Evolutionary conservation across 37 sponge, comb jelly and placozoan species (phyloP).

Genomic region (Eunapius fragilis): DNA sequence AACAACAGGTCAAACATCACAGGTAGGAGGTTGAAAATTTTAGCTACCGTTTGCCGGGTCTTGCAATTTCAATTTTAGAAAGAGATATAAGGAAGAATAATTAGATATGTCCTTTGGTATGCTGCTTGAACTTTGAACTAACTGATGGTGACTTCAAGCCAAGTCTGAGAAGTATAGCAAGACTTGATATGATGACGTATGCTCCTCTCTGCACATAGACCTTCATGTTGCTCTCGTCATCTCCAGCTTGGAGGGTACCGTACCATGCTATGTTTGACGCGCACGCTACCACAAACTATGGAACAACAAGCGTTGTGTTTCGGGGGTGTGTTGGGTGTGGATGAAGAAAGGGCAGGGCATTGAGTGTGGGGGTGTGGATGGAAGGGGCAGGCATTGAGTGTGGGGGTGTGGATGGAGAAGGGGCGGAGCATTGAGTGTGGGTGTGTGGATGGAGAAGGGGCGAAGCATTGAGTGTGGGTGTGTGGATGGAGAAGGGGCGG

Average conservation of each 20-base stretch:
- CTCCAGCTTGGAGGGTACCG: not conserved
- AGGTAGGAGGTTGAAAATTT: conserved; percentile 24
- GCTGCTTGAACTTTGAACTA: not conserved
- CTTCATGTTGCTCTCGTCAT: not conserved
- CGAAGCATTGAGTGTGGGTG: too few species aligned
- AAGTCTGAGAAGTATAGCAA: conserved; percentile 38
- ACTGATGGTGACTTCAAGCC: conserved; percentile 51
- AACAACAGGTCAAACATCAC: conserved; percentile 46
- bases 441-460: too few species aligned
- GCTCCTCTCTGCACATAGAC: conserved; percentile 4
- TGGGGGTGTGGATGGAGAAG: too few species aligned
- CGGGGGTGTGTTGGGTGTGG: too few species aligned
- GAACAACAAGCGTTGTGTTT: not conserved
- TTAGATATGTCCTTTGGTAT: too few species aligned
- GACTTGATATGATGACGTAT: conserved; percentile 20
- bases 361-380: too few species aligned
- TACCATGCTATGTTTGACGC: conserved; percentile 27
- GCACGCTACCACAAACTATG: conserved; percentile 31
- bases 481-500: too few species aligned
- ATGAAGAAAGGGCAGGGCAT: too few species aligned
- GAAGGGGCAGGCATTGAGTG: too few species aligned
- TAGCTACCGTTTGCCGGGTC: conserved; percentile 12
- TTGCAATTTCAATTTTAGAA: not conserved
- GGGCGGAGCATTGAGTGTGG: too few species aligned
- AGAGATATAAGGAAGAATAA: not conserved